Evolutionary conservation across 2,888 invertebrate species (phyloP).

Genomic region (Scotopteryx bipunctaria): DNA sequence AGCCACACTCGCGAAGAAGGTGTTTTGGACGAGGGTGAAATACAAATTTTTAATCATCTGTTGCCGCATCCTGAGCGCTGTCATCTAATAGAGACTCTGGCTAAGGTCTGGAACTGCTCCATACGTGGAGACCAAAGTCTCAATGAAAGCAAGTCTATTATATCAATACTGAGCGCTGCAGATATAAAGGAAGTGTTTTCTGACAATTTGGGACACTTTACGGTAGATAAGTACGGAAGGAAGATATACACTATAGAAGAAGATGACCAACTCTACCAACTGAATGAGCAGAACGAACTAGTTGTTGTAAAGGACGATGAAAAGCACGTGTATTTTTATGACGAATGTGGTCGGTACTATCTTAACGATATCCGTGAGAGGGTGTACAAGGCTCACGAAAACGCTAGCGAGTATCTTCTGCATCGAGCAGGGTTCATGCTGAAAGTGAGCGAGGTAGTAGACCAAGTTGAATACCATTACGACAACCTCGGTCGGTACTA

Average conservation of each 20-base stretch:
- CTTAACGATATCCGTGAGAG: conserved; percentile 32
- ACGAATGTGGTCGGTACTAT: conserved; percentile 51
- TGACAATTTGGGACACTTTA: conserved; percentile 44
- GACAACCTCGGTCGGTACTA: conserved; percentile 49
- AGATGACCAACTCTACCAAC: conserved; percentile 41
- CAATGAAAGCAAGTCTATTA: conserved; percentile 45
- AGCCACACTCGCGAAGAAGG: conserved; percentile 1
- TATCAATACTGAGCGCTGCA: conserved; percentile 46
- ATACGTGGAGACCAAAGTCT: conserved; percentile 20
- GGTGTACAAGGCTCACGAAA: conserved; percentile 42
- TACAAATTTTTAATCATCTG: conserved; percentile 48
- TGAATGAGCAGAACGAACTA: conserved; percentile 42
- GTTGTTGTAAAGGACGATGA: conserved; percentile 43
- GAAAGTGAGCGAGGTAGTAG: conserved; percentile 41
- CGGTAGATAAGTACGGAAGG: conserved; percentile 46
- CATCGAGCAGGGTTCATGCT: conserved; percentile 36
- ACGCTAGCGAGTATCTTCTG: conserved; percentile 46
- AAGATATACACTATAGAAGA: conserved; percentile 42
- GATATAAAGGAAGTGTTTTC: conserved; percentile 43
- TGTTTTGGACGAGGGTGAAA: conserved; percentile 10
- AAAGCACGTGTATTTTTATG: conserved; percentile 47
- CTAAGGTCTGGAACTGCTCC: conserved; percentile 44
- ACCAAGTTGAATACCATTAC: conserved; percentile 42
- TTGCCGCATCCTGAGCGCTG: conserved; percentile 44
- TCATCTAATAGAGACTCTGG: conserved; percentile 45